Conservation (phyloP, 2,797 vertebrate genomes). For the Picus viridis region DNA sequence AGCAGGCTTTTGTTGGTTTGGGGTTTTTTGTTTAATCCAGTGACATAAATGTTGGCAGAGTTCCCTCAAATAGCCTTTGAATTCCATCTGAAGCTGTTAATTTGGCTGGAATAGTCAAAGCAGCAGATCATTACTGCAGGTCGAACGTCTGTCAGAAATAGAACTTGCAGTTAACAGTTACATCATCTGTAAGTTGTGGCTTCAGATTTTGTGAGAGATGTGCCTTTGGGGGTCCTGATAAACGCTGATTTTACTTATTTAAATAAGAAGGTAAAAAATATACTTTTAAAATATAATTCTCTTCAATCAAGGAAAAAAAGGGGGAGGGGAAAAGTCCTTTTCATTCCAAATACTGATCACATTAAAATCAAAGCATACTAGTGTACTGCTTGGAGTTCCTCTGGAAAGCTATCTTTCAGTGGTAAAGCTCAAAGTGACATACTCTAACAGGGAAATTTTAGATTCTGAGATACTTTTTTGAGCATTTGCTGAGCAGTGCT, state of each 20-base stretch:
- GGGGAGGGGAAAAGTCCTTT: neutral
- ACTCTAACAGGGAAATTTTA: neutral
- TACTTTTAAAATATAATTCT: neutral
- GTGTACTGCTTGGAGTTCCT: neutral
- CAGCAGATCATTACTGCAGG: constrained; percentile 77
- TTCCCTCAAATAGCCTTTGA: constrained; percentile 75
- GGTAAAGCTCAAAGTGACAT: neutral
- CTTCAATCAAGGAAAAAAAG: neutral
- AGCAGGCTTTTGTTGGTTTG: neutral
- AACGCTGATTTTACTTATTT: constrained; percentile 29
- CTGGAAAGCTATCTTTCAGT: neutral
- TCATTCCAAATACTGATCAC: neutral
- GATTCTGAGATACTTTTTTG: neutral
- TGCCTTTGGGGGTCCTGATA: constrained; percentile 32
- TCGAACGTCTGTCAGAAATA: constrained; percentile 82
- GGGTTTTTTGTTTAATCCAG: constrained; percentile 26
- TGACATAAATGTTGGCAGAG: constrained; percentile 66
- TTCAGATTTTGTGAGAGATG: constrained; percentile 46
- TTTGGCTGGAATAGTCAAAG: constrained; percentile 79
- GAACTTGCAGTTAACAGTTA: constrained; percentile 78
- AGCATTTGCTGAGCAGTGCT: neutral
- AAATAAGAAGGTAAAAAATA: constrained; percentile 22
- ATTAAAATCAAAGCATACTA: neutral
- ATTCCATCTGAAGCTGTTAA: constrained; percentile 73
- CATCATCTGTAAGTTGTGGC: constrained; percentile 48